phyloP scores from a whole-genome alignment of 2,113 vertebrate genomes.

The Potamarius usumacintae region DNA sequence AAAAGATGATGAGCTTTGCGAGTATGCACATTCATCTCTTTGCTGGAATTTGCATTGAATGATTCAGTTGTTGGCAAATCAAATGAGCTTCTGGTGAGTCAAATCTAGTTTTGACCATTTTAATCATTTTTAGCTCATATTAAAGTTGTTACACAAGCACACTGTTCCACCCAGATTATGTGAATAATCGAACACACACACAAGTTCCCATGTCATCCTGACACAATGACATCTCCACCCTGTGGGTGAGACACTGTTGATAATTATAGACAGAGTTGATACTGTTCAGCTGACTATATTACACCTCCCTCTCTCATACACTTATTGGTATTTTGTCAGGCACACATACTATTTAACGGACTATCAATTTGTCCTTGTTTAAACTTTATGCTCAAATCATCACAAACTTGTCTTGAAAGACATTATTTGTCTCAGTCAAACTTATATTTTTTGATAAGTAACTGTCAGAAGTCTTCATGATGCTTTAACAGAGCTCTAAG shows the following conservation, averaged over 20 bases:
- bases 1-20: background rate
- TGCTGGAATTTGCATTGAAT: background rate
- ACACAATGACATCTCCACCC: background rate
- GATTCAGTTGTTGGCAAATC: background rate
- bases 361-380: background rate
- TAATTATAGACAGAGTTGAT: constrained; percentile 5
- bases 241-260: background rate
- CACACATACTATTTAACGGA: no score
- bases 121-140: background rate
- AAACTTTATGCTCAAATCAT: background rate
- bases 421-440: background rate
- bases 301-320: background rate
- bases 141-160: background rate
- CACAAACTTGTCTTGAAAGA: background rate
- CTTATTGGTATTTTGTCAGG: no score
- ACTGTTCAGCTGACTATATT: background rate
- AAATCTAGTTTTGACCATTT: background rate
- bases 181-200: background rate
- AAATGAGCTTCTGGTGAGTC: no score
- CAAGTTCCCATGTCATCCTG: background rate
- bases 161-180: background rate
- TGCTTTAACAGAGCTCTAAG: background rate
- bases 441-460: background rate
- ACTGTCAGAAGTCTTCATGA: background rate
- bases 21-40: background rate